phyloP scores from a whole-genome alignment of 2,113 vertebrate genomes.

The Lampris megalopsis region DNA sequence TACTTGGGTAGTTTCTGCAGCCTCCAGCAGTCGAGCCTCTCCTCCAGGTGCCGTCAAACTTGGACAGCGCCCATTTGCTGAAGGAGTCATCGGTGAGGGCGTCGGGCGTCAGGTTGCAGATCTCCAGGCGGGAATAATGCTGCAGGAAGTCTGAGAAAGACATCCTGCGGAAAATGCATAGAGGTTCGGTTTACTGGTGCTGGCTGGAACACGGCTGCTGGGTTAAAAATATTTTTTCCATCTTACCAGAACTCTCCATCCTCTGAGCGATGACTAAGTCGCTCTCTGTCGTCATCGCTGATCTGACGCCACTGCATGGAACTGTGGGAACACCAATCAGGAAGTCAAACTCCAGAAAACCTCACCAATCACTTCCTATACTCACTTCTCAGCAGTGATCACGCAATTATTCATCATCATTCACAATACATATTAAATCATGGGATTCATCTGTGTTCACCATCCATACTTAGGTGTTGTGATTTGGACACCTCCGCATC shows the following conservation, averaged over 20 bases:
- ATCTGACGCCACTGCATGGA: conserved; percentile 81
- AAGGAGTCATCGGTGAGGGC: conserved; percentile 82
- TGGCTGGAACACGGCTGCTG: too few species aligned
- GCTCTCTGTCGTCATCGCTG: conserved; percentile 78
- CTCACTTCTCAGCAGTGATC: neutral
- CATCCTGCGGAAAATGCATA: conserved; percentile 83
- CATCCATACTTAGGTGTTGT: too few species aligned
- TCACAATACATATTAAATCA: too few species aligned
- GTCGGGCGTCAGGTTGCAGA: conserved; percentile 94
- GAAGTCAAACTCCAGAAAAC: neutral
- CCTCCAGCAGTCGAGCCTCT: conserved; percentile 91
- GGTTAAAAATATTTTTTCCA: too few species aligned
- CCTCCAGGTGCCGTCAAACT: conserved; percentile 89
- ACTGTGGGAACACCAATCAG: conserved; percentile 68
- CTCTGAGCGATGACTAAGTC: conserved; percentile 81
- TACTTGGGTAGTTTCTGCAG: conserved; percentile 87
- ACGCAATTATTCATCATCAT: too few species aligned
- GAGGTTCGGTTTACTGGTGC: neutral
- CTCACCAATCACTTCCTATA: neutral
- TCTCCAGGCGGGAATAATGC: conserved; percentile 91
- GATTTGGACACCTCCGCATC: too few species aligned
- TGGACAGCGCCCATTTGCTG: conserved; percentile 89
- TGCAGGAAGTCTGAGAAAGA: conserved; percentile 87
- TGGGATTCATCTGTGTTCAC: too few species aligned
- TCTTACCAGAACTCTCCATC: conserved; percentile 95